phyloP scores from a whole-genome alignment of 2,797 vertebrate species.

The Hozukius guyotensis region DNA sequence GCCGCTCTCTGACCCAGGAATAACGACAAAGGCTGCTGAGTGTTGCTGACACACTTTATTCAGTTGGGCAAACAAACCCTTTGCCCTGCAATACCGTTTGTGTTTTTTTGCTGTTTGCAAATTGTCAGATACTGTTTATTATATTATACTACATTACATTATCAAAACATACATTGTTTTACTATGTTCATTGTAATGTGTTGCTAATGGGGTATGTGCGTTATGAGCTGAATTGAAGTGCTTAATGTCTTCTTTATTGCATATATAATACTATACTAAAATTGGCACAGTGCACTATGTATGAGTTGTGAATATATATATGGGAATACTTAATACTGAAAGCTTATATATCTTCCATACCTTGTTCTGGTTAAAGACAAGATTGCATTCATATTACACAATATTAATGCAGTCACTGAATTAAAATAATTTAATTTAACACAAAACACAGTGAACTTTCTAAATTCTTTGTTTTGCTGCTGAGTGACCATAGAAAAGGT shows the following conservation, averaged over 20 bases:
- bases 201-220: not conserved
- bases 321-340: not conserved
- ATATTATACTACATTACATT: not conserved
- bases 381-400: not conserved
- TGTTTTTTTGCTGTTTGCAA: not conserved
- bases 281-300: not conserved
- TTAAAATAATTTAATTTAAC: not conserved
- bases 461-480: not conserved
- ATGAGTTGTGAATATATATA: too few species aligned
- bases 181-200: not conserved
- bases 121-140: not conserved
- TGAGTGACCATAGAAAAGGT: not conserved
- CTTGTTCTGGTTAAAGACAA: not conserved
- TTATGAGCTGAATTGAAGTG: not conserved
- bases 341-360: not conserved
- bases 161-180: not conserved
- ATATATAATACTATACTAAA: not conserved
- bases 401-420: not conserved
- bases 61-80: constrained; percentile 36
- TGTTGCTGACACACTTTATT: constrained; percentile 59
- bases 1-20: constrained; percentile 25
- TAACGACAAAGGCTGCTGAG: constrained; percentile 33
- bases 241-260: not conserved
- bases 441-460: not conserved
- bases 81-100: not conserved